Base-by-base conservation (phyloP, 2,113 vertebrate genomes). In the Phalacrocorax brasilianus region DNA sequence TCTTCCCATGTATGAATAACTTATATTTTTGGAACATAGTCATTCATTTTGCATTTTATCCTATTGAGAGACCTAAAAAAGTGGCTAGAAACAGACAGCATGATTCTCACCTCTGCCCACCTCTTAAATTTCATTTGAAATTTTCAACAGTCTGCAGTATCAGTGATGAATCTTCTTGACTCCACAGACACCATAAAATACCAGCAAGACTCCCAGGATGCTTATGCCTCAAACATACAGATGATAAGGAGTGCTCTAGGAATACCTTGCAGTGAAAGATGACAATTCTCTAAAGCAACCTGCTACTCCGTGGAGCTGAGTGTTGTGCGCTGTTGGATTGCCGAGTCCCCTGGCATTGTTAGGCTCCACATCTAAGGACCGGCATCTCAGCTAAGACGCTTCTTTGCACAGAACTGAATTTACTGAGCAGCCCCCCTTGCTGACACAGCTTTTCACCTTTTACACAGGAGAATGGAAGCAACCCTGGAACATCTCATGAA, bases 401-500 rank as follows among this genome's bases (percentile, higher is more conserved):
- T 35, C 32, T 75, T 28, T 3, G 0, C 18, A 19, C 42, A 47
- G 76, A 85, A 3, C 56, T 65, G 28, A 17, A 0, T 35, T 12
- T 91, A 3, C 38, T 24, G 88, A 86, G 91, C 63, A 67, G 24
- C 18, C 38, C 32, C 55, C 17, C 52, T 10, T 52, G 84, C 91
- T 91, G 77, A 68, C 65, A 35, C 79, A 91, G 83, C 91, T 92
- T 61, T 74, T 61, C 73, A 72, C 91, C 80, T 89, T 80, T 72
- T 28, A 40, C 52, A 35, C 65, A 47, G 38, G 94, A 85, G 96
- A 15, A 3, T 28, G 70, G 70, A 78, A 18, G 38, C 38, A 28
- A 10, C 23, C 27, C 80, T 65, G 93, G 30, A 75, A 75, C 26
- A 22, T 7, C 80, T 92, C 61, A 50, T 93, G 89, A 78, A 88